Base-by-base conservation (phyloP, 2,113 vertebrate genomes). In the Tachysurus fulvidraco region DNA sequence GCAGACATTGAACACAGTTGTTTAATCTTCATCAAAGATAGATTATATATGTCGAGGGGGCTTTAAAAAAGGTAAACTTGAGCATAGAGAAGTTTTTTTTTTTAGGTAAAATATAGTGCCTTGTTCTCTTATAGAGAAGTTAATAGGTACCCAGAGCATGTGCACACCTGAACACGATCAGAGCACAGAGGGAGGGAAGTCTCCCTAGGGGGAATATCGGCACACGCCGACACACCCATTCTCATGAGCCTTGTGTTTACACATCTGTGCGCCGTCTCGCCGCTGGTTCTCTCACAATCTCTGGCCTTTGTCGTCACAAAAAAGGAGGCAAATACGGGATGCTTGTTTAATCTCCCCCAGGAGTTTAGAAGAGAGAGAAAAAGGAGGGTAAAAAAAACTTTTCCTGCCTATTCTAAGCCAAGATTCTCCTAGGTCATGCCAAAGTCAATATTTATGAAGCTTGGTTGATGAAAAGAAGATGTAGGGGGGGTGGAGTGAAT, bases 391-490 rank as follows among this genome's bases (percentile, higher is more conserved):
- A 14, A 44, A 19, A 36, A 13, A 17, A 25, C 41, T 41, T 64
- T 83, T 87, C 59, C 71, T 73, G 86, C 69, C 80, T 83, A 77
- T 62, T 87, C 67, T 87, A 82, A 87, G 16, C 57, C 67, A 64
- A 83, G 30, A 83, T 77, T 77, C 80, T 87, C 71, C 71, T 25
- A 23, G 81, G 67, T 76, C 44, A 28, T 87, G 86, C 86, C 86
- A 87, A 87, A 87, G 86, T 77, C 69, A 87, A 83, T 87, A 86
- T 86, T 86, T 86, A 82, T 86, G 67, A n/a, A 86, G 67, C 67
- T 28, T 57, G 4, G 79, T 52, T 87, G 86, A 87, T 87, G 71
- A 87, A 87, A 87, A 83, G 69, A 87, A 87, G 69, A 83, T 77
- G 71, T 83, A 65, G 57, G 81, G 57, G 81, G 9, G 80, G 69